These are phyloP conservation scores for Heteromyza rotundicornis DNA, from an alignment of 2,888 invertebrate species.

Conservation along the genomic window DNA sequence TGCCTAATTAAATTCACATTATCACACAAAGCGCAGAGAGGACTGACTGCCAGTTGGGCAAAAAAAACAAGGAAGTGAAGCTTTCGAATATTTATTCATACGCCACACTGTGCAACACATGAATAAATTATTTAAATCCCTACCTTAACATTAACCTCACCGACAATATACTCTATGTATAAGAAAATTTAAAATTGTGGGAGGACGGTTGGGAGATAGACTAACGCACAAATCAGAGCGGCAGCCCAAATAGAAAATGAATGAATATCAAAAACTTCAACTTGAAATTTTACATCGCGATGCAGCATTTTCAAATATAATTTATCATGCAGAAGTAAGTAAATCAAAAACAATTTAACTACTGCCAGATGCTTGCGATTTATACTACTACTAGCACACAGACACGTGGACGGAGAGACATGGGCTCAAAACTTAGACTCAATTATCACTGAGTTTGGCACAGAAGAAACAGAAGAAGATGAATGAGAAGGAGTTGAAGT, in stretches of 20 bases:
- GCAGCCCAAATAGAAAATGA: no score
- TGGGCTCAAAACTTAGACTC: neutral
- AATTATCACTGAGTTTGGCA: neutral
- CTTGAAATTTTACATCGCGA: no score
- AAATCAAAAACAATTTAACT: constrained; percentile 53
- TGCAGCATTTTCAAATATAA: constrained; percentile 41
- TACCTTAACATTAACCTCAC: neutral
- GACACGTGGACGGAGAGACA: neutral
- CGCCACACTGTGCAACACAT: neutral
- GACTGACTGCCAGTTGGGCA: no score
- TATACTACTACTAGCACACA: neutral
- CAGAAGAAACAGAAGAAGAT: no score
- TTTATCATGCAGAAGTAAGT: constrained; percentile 53
- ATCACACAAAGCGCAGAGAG: neutral
- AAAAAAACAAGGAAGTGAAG: no score
- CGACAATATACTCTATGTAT: neutral
- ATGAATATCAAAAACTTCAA: no score
- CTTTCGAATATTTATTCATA: neutral
- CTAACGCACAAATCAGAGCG: no score
- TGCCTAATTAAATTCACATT: constrained; percentile 1
- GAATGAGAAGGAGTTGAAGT: no score
- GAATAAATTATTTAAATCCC: neutral
- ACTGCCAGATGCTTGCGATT: neutral
- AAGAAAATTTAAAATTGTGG: no score
- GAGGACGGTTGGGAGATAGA: no score